A percentile compares a stretch with the other conserved stretches of the same genome.
These are phyloP conservation scores for Caretta caretta DNA, from an alignment of 2,113 vertebrate genomes.

Conservation along the genomic window DNA sequence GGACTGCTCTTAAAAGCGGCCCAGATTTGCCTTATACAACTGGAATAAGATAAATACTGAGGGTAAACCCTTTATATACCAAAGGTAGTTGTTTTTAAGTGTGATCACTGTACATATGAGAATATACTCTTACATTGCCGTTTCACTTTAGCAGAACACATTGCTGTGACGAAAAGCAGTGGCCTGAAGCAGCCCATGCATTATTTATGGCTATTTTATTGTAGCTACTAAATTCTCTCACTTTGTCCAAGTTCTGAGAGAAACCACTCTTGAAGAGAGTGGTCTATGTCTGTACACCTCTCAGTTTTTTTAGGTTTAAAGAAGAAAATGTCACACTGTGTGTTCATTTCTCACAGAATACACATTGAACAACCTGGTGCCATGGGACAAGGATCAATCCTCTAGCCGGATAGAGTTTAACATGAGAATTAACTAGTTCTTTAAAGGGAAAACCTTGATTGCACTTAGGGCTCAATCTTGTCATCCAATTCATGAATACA, in stretches of 20 bases:
- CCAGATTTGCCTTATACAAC: slow-evolving; percentile 30
- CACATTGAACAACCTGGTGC: neutral
- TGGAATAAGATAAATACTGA: slow-evolving; percentile 14
- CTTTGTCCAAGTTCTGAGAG: neutral
- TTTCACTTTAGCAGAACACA: slow-evolving; percentile 16
- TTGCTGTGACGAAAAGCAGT: slow-evolving; percentile 19
- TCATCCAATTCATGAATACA: neutral
- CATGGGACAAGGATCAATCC: neutral
- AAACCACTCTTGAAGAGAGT: neutral
- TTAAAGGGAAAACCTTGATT: neutral
- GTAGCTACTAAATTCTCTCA: neutral
- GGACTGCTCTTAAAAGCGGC: neutral
- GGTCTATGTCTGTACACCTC: neutral
- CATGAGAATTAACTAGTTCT: neutral
- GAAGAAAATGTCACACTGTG: neutral
- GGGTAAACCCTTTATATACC: slow-evolving; percentile 16
- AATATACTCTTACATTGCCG: neutral
- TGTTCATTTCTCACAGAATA: neutral
- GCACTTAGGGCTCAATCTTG: neutral
- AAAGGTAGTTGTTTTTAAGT: slow-evolving; percentile 10
- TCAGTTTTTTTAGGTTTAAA: neutral
- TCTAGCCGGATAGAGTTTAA: neutral
- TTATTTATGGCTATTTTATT: slow-evolving; percentile 39
- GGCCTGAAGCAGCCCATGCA: slow-evolving; percentile 2
- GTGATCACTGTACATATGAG: neutral